phyloP scores from a whole-genome alignment of 2,113 vertebrate species.

The Phalacrocorax aristotelis region DNA sequence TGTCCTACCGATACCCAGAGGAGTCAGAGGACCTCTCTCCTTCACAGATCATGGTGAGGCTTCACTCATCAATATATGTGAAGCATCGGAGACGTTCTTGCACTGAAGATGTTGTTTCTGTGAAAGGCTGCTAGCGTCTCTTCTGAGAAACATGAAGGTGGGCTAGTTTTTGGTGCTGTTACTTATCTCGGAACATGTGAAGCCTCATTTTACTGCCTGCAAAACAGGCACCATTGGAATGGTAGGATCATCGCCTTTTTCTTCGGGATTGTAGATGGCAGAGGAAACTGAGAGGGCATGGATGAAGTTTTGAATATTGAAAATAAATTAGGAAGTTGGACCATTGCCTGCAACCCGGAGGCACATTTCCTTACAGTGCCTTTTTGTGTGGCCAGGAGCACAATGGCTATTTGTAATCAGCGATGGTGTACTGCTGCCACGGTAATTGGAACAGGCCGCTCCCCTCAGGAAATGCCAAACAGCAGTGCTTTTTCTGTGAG shows the following conservation, averaged over 20 bases:
- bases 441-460: slow-evolving; percentile 19
- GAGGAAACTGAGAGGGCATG: neutral
- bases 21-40: neutral
- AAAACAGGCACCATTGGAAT: neutral
- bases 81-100: neutral
- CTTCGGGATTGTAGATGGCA: neutral
- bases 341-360: neutral
- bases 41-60: neutral
- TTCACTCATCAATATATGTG: neutral
- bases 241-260: neutral
- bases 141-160: neutral
- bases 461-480: neutral
- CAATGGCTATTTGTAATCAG: neutral
- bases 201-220: neutral
- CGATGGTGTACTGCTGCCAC: neutral
- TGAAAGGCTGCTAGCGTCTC: fast-evolving
- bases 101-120: neutral
- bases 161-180: neutral
- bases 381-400: neutral
- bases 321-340: neutral
- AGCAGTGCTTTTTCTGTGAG: neutral
- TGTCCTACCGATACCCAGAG: neutral
- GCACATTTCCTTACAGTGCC: neutral
- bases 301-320: neutral
- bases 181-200: neutral